These are phyloP conservation scores for Onthophagus taurus DNA, from an alignment of 1,140 invertebrate genomes.

Conservation along the genomic window DNA sequence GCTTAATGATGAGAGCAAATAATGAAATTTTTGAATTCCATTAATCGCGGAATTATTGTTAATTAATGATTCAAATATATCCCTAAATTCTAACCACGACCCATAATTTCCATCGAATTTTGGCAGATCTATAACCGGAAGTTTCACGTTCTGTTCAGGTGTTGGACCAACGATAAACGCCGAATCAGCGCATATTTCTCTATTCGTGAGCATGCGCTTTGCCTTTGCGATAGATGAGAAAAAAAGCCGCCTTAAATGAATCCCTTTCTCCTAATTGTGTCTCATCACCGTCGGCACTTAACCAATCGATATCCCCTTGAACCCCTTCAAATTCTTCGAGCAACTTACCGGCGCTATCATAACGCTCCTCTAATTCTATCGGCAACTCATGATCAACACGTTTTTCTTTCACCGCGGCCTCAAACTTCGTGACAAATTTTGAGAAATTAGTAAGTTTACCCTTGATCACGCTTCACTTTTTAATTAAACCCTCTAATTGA, in stretches of 20 bases:
- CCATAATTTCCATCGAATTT: too few species aligned
- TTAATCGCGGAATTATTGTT: slow-evolving; percentile 20
- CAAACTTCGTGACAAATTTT: slow-evolving; percentile 2
- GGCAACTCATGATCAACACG: too few species aligned
- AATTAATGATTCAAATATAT: too few species aligned
- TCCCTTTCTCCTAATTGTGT: background rate
- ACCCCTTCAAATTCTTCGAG: slow-evolving; percentile 9
- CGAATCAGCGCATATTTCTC: slow-evolving; percentile 21
- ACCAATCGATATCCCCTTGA: slow-evolving; percentile 8
- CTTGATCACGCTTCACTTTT: slow-evolving; percentile 8
- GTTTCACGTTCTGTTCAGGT: slow-evolving; percentile 22
- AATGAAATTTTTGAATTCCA: too few species aligned
- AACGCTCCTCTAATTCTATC: background rate
- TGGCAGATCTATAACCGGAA: too few species aligned
- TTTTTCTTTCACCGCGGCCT: background rate
- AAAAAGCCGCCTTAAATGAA: background rate
- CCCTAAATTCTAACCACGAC: too few species aligned
- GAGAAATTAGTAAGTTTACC: slow-evolving; percentile 5
- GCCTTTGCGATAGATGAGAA: slow-evolving; percentile 10
- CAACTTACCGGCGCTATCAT: background rate
- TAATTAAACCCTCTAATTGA: slow-evolving; percentile 9
- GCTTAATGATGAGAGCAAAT: slow-evolving; percentile 22
- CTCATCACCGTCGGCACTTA: background rate
- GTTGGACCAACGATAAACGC: slow-evolving; percentile 21
- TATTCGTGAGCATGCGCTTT: slow-evolving; percentile 18